These are phyloP conservation scores for Eulemur rufifrons DNA, from an alignment of 2,113 vertebrate genomes.

Conservation along the genomic window DNA sequence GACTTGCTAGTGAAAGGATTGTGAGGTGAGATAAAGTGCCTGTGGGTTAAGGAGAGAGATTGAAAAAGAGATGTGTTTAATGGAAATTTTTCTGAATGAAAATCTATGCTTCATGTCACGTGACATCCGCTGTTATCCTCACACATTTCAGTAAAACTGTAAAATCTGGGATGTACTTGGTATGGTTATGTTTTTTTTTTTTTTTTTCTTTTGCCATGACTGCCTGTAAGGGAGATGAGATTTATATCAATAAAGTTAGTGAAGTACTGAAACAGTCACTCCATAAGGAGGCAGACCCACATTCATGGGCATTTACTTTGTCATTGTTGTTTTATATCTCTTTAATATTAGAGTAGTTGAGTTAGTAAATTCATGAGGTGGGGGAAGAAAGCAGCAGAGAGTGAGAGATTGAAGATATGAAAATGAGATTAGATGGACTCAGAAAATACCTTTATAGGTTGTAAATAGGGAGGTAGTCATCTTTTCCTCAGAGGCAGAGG, in stretches of 20 bases:
- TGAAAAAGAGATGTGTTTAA: not conserved
- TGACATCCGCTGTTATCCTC: not conserved
- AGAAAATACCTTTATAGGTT: not conserved
- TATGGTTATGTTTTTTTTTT: not conserved
- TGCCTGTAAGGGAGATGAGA: not conserved
- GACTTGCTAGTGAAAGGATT: not conserved
- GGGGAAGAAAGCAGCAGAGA: not conserved
- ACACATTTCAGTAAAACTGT: not conserved
- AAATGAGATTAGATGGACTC: not conserved
- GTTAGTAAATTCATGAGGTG: not conserved
- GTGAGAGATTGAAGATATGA: not conserved
- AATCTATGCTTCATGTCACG: not conserved
- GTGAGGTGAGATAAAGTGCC: not conserved
- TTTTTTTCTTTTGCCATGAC: not conserved
- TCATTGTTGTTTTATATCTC: not conserved
- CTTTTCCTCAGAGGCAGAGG: not conserved
- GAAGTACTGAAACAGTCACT: not conserved
- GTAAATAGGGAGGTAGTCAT: not conserved
- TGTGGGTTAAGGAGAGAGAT: not conserved
- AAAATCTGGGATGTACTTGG: not conserved
- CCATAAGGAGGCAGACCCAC: not conserved
- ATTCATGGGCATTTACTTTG: not conserved
- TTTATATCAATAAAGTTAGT: not conserved
- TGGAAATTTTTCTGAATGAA: not conserved
- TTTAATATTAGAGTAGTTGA: not conserved